These are phyloP conservation scores for Gila orcuttii DNA, from an alignment of 2,113 vertebrate genomes.

Conservation along the genomic window DNA sequence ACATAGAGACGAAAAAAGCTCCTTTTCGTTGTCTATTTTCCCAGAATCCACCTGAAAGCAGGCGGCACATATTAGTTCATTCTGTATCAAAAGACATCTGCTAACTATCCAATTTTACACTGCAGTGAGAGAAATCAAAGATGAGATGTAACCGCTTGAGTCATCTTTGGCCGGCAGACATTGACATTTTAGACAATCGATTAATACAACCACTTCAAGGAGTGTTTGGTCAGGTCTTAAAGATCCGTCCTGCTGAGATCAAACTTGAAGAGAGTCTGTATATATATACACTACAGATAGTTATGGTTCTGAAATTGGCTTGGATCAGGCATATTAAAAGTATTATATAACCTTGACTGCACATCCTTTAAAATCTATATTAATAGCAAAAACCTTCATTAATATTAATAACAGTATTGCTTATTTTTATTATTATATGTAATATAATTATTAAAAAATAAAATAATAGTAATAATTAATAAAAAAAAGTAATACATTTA, in stretches of 20 bases:
- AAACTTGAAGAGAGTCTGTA: not conserved
- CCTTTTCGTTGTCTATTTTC: conserved; percentile 10
- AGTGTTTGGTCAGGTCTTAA: conserved; percentile 10
- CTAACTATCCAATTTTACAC: not conserved
- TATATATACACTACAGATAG: not conserved
- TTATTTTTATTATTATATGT: not conserved
- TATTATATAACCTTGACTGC: no score
- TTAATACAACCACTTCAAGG: conserved; percentile 50
- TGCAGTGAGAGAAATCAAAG: conserved; percentile 32
- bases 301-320: not conserved
- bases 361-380: no score
- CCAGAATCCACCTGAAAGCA: conserved; percentile 5
- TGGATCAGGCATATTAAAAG: no score
- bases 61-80: not conserved
- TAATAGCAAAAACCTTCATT: no score
- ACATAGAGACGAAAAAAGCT: not conserved
- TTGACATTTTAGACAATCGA: conserved; percentile 56
- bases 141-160: conserved; percentile 26
- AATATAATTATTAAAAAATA: not conserved
- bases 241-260: not conserved
- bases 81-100: conserved; percentile 18
- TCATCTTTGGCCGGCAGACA: conserved; percentile 51
- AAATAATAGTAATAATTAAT: not conserved
- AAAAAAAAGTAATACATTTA: not conserved
- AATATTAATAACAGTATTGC: no score